Percentiles rank a stretch among this genome's conserved stretches.
Conservation (phyloP, 2,888 invertebrate genomes). For the Eumerus sabulonum region DNA sequence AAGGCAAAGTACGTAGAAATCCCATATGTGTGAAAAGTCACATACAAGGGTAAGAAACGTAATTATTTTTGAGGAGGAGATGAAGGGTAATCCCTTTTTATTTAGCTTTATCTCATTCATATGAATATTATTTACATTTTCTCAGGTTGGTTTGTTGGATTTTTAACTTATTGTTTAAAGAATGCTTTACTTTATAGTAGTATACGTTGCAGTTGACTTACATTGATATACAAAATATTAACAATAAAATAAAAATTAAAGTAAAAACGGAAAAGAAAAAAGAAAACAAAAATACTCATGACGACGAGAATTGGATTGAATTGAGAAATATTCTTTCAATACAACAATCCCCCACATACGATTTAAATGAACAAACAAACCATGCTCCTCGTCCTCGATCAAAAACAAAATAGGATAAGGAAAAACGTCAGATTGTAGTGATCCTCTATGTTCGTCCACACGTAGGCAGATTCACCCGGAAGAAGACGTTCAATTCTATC, state of each 20-base stretch:
- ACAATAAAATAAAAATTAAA: slow-evolving; percentile 33
- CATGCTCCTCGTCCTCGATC: slow-evolving; percentile 39
- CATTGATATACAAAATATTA: slow-evolving; percentile 54
- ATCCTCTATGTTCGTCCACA: slow-evolving; percentile 82
- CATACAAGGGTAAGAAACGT: no score
- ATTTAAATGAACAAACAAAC: slow-evolving; percentile 44
- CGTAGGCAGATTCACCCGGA: slow-evolving; percentile 92
- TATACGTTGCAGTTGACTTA: slow-evolving; percentile 52
- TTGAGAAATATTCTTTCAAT: slow-evolving; percentile 36
- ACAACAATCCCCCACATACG: slow-evolving; percentile 31
- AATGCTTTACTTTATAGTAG: slow-evolving; percentile 36
- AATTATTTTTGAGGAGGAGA: no score
- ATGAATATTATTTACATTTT: slow-evolving; percentile 60
- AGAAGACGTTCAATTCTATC: slow-evolving; percentile 96
- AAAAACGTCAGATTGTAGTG: not conserved
- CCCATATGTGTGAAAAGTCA: no score
- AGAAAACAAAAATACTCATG: no score
- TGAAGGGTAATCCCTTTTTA: slow-evolving; percentile 15
- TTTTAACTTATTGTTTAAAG: slow-evolving; percentile 1
- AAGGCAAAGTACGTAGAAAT: no score
- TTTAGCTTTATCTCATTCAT: slow-evolving; percentile 7
- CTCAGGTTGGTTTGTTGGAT: slow-evolving; percentile 8
- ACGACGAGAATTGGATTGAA: slow-evolving; percentile 9
- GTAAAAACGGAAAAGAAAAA: slow-evolving; percentile 37
- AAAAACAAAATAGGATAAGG: not conserved